Conservation (phyloP, 2,113 vertebrate species). For the Xenopus laevis region DNA sequence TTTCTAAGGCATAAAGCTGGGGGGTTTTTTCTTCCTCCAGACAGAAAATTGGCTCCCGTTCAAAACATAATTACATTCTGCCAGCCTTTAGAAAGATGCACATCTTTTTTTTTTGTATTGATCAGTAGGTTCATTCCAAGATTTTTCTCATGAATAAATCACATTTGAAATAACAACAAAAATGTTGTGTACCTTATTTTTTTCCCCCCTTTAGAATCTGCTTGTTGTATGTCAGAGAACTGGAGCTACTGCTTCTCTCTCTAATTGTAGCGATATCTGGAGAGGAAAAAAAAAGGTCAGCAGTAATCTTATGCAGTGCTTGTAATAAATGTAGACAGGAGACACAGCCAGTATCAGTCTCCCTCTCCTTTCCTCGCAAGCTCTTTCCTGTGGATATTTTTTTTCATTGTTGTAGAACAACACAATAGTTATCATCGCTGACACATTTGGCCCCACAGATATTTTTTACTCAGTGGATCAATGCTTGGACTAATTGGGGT, state of each 20-base stretch:
- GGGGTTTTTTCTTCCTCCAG: slow-evolving; percentile 38
- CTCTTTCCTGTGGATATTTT: slow-evolving; percentile 59
- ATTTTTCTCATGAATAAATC: slow-evolving; percentile 56
- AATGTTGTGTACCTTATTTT: slow-evolving; percentile 45
- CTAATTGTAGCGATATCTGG: slow-evolving; percentile 38
- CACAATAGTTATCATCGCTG: slow-evolving; percentile 66
- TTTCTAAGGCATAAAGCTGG: slow-evolving; percentile 43
- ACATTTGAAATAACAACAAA: slow-evolving; percentile 51
- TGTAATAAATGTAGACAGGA: slow-evolving; percentile 53
- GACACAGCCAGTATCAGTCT: slow-evolving; percentile 54
- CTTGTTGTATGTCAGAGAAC: slow-evolving; percentile 46
- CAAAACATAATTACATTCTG: slow-evolving; percentile 48
- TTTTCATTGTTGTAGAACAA: slow-evolving; percentile 65
- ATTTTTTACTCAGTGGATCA: slow-evolving; percentile 73
- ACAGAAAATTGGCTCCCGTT: slow-evolving; percentile 36
- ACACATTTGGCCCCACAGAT: slow-evolving; percentile 48
- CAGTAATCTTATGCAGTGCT: slow-evolving; percentile 41
- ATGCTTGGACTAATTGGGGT: slow-evolving; percentile 81
- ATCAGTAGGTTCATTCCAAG: slow-evolving; percentile 53
- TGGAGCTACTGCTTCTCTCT: slow-evolving; percentile 34
- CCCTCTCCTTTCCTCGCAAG: slow-evolving; percentile 51
- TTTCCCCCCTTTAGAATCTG: slow-evolving; percentile 20
- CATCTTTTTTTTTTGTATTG: slow-evolving; percentile 40
- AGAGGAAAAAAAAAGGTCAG: slow-evolving; percentile 48
- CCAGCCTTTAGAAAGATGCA: slow-evolving; percentile 24